Percentiles rank a stretch among this genome's conserved stretches.
phyloP scores from a whole-genome alignment of 2,888 invertebrate species.

The Anoplius nigerrimus region DNA sequence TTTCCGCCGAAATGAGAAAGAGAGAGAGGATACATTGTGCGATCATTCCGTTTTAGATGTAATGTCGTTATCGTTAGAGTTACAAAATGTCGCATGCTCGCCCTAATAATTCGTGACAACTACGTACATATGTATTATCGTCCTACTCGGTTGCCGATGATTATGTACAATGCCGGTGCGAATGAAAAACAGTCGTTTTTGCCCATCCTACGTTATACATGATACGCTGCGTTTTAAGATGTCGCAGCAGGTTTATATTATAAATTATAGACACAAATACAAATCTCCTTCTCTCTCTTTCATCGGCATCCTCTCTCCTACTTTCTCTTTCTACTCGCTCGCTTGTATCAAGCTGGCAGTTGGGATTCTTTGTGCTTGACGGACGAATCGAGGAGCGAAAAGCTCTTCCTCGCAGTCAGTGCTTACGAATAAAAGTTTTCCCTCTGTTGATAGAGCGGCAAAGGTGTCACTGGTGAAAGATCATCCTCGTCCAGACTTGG shows the following conservation, averaged over 20 bases:
- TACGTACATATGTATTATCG: conserved; percentile 40
- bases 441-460: conserved; percentile 90
- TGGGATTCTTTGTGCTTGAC: neutral
- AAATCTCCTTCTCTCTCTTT: conserved; percentile 12
- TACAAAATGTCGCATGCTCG: too few species aligned
- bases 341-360: conserved; percentile 15
- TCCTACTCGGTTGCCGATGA: conserved; percentile 36
- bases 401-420: too few species aligned
- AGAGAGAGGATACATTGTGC: conserved; percentile 4
- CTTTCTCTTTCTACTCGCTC: conserved; percentile 3
- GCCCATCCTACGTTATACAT: neutral
- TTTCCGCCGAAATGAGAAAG: neutral
- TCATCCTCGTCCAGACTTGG: conserved; percentile 82
- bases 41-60: conserved; percentile 6
- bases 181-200: conserved; percentile 28
- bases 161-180: conserved; percentile 45
- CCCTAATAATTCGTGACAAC: too few species aligned
- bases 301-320: conserved; percentile 30
- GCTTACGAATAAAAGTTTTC: conserved; percentile 84
- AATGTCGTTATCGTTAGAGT: conserved; percentile 5
- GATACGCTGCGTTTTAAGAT: too few species aligned
- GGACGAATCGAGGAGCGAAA: neutral
- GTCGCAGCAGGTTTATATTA: too few species aligned
- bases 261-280: too few species aligned
- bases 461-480: conserved; percentile 84